Evolutionary conservation across 92 coral and sea anemone genomes (phyloP), one percentile per base, ranked within the genome.

Genomic region (Epizoanthus fatuus): DNA sequence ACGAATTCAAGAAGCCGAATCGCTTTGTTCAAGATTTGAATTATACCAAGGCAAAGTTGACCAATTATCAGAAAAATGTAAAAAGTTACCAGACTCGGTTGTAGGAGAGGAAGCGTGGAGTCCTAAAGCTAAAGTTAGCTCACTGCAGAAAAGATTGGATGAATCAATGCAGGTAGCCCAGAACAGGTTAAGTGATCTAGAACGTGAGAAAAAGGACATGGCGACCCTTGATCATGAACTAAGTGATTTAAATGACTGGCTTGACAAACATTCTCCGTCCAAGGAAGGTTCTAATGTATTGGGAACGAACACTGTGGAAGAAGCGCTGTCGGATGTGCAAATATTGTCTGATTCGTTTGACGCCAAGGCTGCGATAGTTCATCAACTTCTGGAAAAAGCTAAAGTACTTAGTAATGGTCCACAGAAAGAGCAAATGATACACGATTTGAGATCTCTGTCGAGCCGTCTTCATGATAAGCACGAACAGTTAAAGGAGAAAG

Each of bases 81-180:
- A 89, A 1, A 90, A 71, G 45, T 81, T 88, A n/a, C 91, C 93
- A 55, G 69, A 75, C 25, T 84, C 89, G 14, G 93, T 93, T n/a
- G 86, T 76, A 25, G 93, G 85, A 69, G 85, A 95, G 47, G 87
- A 86, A 57, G 84, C 84, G 20, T 70, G 72, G 64, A 90, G 80
- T 70, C 95, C 98, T n/a, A 81, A 74, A 45, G 77, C 74, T 39
- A 87, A 82, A 86, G 63, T 95, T 16, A 53, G 20, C 1, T 16
- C 82, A 71, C 89, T 95, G 60, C 89, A 86, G 42, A 81, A 63
- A 74, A 90, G 89, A 49, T 90, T 91, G 87, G 89, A 87, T 49
- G 88, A 73, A 7, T 37, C 87, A 25, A 92, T 81, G 72, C 73
- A 66, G 37, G 89, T 60, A 44, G 93, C 92, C 40, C 68, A 80